These are phyloP conservation scores for Lepidurus arcticus DNA, from an alignment of 1,140 invertebrate genomes.

Conservation along the genomic window DNA sequence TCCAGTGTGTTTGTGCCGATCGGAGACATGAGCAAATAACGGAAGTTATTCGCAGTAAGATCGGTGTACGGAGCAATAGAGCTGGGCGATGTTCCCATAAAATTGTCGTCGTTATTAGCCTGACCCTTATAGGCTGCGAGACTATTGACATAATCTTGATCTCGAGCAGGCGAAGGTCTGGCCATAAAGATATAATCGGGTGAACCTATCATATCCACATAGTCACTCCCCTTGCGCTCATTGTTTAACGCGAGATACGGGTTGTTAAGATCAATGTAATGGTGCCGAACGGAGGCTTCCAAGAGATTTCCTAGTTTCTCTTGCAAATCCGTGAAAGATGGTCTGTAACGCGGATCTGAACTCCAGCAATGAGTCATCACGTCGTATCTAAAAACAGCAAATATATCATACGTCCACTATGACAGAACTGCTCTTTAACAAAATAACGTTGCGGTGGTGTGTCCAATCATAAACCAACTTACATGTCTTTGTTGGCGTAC, in stretches of 20 bases:
- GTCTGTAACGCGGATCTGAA: conserved; percentile 64
- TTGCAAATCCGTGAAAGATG: conserved; percentile 68
- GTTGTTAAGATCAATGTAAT: conserved; percentile 78
- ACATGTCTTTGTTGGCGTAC: conserved; percentile 69
- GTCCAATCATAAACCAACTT: conserved; percentile 52
- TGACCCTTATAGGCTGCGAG: not conserved
- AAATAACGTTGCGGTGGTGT: too few relatives aligned
- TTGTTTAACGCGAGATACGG: conserved; percentile 66
- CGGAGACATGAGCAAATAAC: too few relatives aligned
- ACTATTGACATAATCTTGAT: conserved; percentile 11
- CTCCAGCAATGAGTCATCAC: conserved; percentile 84
- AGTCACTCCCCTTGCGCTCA: conserved; percentile 55
- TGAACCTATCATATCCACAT: conserved; percentile 65
- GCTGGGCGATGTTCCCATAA: too few relatives aligned
- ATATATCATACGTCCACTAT: not conserved
- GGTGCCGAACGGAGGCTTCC: conserved; percentile 72
- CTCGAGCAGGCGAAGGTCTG: not conserved
- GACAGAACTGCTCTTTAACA: not conserved
- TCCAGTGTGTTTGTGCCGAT: too few relatives aligned
- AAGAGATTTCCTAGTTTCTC: conserved; percentile 68
- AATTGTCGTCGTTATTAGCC: too few relatives aligned
- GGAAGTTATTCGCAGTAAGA: too few relatives aligned
- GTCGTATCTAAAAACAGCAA: conserved; percentile 56
- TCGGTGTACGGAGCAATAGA: too few relatives aligned
- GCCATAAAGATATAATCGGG: conserved; percentile 58